These are phyloP conservation scores for Papilio aristodemus DNA, from an alignment of 1,140 invertebrate species.

Conservation along the genomic window DNA sequence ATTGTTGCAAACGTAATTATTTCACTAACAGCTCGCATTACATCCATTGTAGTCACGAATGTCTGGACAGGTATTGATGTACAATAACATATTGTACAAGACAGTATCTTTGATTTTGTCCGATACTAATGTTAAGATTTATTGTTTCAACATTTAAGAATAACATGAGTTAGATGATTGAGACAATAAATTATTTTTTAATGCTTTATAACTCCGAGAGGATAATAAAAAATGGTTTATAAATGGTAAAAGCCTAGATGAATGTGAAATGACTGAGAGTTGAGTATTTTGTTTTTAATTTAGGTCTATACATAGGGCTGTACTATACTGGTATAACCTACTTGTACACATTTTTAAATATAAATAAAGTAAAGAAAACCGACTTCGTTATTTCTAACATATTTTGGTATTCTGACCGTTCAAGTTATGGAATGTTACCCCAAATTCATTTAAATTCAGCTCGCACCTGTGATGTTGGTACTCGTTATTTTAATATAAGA, in stretches of 20 bases:
- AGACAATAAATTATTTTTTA: no score
- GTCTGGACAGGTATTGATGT: conserved; percentile 5
- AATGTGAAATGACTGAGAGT: no score
- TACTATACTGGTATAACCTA: no score
- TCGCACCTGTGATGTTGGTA: conserved; percentile 57
- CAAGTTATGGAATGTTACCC: conserved; percentile 10
- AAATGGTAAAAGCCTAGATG: no score
- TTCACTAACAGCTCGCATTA: conserved; percentile 34
- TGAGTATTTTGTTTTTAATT: no score
- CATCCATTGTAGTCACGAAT: conserved; percentile 9
- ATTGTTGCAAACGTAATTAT: conserved; percentile 79
- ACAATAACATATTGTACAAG: not conserved
- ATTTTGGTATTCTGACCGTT: not conserved
- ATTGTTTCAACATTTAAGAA: no score
- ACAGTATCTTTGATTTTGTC: not conserved
- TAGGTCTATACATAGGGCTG: no score
- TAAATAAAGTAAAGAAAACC: not conserved
- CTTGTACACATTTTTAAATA: no score
- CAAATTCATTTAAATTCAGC: conserved; percentile 36
- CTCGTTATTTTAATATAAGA: conserved; percentile 71
- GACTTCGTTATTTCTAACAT: not conserved
- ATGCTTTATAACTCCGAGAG: no score
- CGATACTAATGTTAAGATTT: no score
- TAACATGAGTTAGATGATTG: no score
- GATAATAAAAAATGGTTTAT: no score